Percentiles rank a stretch among this genome's conserved stretches.
These are phyloP conservation scores for Drosophila fungiperda DNA, from an alignment of 2,888 invertebrate genomes.

Conservation along the genomic window DNA sequence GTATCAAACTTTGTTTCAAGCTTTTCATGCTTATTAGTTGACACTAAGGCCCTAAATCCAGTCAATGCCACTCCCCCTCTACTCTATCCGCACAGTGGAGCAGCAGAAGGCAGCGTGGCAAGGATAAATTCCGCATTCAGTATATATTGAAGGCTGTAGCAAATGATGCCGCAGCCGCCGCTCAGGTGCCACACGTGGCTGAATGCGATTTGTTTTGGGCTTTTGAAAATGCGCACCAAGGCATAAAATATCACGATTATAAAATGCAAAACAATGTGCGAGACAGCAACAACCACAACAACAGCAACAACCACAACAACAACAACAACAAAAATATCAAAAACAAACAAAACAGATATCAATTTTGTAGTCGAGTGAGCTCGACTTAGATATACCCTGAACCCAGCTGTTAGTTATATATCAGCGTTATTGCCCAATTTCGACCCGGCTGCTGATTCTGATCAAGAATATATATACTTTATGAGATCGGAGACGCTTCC, in stretches of 20 bases:
- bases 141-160: slow-evolving; percentile 48
- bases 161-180: slow-evolving; percentile 25
- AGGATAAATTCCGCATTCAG: slow-evolving; percentile 40
- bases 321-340: slow-evolving; percentile 20
- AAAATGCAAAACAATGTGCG: slow-evolving; percentile 55
- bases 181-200: slow-evolving; percentile 58
- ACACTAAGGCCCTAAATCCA: slow-evolving; percentile 41
- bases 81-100: slow-evolving; percentile 5
- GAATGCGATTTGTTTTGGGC: slow-evolving; percentile 44
- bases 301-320: slow-evolving; percentile 10
- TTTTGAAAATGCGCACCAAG: slow-evolving; percentile 55
- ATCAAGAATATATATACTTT: background rate
- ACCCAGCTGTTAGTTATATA: background rate
- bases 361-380: background rate
- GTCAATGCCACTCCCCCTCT: slow-evolving; percentile 16
- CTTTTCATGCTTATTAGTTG: slow-evolving; percentile 48
- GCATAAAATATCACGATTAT: slow-evolving; percentile 67
- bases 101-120: slow-evolving; percentile 18
- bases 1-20: slow-evolving; percentile 29
- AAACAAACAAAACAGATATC: slow-evolving; percentile 21
- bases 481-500: background rate
- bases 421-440: background rate
- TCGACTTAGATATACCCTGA: background rate
- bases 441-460: background rate
- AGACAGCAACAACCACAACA: slow-evolving; percentile 15